Conservation (phyloP, 2,113 vertebrate species). For the Balaeniceps rex region DNA sequence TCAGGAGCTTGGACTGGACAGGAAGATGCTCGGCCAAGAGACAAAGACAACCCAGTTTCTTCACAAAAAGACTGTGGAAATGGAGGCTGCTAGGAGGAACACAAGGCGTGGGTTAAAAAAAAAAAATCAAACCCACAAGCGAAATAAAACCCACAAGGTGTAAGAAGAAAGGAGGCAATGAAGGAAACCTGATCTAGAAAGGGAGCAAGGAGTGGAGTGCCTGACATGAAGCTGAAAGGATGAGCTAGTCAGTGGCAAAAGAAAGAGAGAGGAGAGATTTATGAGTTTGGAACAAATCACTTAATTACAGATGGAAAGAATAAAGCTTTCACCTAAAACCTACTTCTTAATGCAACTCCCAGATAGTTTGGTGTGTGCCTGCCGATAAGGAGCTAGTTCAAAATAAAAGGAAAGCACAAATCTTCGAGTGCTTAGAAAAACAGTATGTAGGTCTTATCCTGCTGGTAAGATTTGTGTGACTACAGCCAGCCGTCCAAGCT, state of each 20-base stretch:
- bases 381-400: neutral
- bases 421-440: neutral
- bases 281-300: slow-evolving; percentile 3
- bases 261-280: neutral
- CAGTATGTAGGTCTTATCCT: neutral
- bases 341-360: neutral
- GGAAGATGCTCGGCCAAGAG: neutral
- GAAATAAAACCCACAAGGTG: neutral
- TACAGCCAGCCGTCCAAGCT: neutral
- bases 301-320: slow-evolving; percentile 8
- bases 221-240: neutral
- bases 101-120: neutral
- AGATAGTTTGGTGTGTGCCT: neutral
- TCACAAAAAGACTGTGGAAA: neutral
- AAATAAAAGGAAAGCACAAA: neutral
- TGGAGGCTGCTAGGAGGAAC: neutral
- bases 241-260: neutral
- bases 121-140: neutral
- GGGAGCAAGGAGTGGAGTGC: neutral
- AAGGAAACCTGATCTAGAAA: neutral
- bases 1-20: neutral
- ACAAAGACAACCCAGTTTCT: neutral
- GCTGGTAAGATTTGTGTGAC: neutral
- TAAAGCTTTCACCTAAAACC: neutral
- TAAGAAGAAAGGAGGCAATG: neutral